Base-by-base conservation (phyloP, 1,140 invertebrate genomes). In the Protaetia brevitarsis region DNA sequence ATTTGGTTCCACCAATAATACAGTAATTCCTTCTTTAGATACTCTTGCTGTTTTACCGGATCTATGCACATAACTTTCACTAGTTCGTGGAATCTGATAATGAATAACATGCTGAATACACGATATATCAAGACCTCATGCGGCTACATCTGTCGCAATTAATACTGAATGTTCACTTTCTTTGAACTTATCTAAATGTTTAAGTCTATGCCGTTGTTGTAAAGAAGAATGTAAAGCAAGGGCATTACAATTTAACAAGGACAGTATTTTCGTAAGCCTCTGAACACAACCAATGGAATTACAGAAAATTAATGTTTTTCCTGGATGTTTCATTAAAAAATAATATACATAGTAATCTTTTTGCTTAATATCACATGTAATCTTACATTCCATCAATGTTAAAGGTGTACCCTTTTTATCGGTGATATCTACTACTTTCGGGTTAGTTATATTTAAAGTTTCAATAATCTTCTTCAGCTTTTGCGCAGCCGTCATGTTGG, bases 141-240 rank as follows among this genome's bases (percentile, higher is more conserved):
- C 96, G 10, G 97, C 97, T 13, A 99, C 96, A 83, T 99, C 97
- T 0, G 97, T 99, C 0, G 97, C 95, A 65, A 99, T 84, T n/a
- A 99, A 78, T 8, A 99, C 70, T 0, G 89, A 88, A 69, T 87
- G 84, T 0, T 85, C 80, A 73, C 87, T 84, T 73, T 88, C 87
- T 65, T 90, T 85, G 82, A 99, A 99, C 69, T 83, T 86, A 76
- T 99, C 97, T 6, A 99, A 82, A 82, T 96, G 98, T 79, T 96
- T 96, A 11, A 99, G 81, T 27, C 98, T 81, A 75, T 97, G 94
- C 73, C 91, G 87, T 75, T 99, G 97, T 37, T 92, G 89, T 96
- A 99, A 97, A 70, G 88, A 92, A 0, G 97, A 94, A 81, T 99
- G 96, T 0, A 99, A 76, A 0, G 94, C 88, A 56, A 96, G 79